These are phyloP conservation scores for Leptopilina myrica DNA, from an alignment of 2,888 invertebrate genomes.

Conservation along the genomic window DNA sequence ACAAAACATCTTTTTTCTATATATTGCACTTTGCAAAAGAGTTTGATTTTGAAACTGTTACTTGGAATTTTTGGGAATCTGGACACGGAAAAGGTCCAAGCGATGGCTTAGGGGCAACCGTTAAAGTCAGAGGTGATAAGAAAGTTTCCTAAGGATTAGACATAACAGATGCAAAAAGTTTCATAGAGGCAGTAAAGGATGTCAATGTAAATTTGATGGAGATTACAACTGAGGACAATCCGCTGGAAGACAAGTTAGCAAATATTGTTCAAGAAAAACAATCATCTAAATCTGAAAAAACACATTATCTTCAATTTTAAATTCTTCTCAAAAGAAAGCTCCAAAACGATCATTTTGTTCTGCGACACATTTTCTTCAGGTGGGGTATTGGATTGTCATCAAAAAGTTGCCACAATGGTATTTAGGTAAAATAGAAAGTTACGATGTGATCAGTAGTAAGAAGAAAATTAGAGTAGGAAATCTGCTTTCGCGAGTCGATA, in stretches of 20 bases:
- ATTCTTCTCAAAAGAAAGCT: neutral
- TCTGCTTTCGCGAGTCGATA: neutral
- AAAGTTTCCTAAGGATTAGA: conserved; percentile 7
- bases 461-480: conserved; percentile 27
- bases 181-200: neutral
- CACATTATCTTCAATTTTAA: neutral
- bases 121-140: neutral
- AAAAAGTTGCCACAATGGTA: conserved; percentile 1
- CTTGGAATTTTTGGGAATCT: conserved; percentile 16
- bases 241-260: neutral
- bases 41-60: conserved; percentile 10
- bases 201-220: conserved; percentile 1
- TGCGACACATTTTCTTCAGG: neutral
- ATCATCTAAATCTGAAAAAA: neutral
- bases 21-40: conserved; percentile 13
- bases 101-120: neutral
- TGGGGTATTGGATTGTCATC: neutral
- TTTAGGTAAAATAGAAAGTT: neutral
- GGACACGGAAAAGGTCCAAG: conserved; percentile 6
- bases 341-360: neutral
- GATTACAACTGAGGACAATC: neutral
- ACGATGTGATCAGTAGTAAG: neutral
- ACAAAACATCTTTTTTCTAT: neutral
- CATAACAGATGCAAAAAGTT: conserved; percentile 14
- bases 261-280: neutral